Base-by-base conservation (phyloP, 2,888 invertebrate species). In the Platynereis dumerilii region DNA sequence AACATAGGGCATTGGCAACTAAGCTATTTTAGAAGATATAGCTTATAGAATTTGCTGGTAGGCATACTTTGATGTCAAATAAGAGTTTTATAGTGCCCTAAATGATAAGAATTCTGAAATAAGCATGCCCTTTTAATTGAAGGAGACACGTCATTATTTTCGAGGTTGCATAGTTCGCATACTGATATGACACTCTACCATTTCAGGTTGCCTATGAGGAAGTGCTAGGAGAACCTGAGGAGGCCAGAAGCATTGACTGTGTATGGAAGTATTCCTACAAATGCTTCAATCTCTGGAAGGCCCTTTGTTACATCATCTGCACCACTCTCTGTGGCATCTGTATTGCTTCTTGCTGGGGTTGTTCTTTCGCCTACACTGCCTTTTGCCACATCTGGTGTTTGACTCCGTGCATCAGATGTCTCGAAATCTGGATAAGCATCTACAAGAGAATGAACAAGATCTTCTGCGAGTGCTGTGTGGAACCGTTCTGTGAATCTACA, bases 211-310 rank as follows among this genome's bases (percentile, higher is more conserved):
- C 10, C n/a, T 48, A 20, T n/a, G 48, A 48, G n/a, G 48, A 48
- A n/a, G 48, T 48, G 48, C 22, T 48, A 7, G 48, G 48, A n/a
- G 48, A 48, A 22, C 48, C 48, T n/a, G 48, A 48, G 5, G n/a
- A n/a, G 7, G 20, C 22, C 20, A n/a, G 22, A n/a, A 48, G 48
- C 17, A n/a, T 48, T n/a, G 48, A 48, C 48, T 48, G 48, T 48
- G 48, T 48, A 5, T 48, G 48, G 48, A 48, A 48, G n/a, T 20
- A 48, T 22, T 48, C 48, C 17, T 48, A 48, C n/a, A 48, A 22
- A n/a, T 48, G 48, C 48, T 48, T 48, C 48, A 48, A 48, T n/a
- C 20, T 22, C 7, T 48, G 48, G 48, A 48, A 48, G 48, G 20
- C n/a, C 7, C n/a, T 48, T n/a, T 48, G 48, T 22, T 48, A 48